phyloP scores from a whole-genome alignment of 2,888 invertebrate genomes.

The Punctoribates punctum region DNA sequence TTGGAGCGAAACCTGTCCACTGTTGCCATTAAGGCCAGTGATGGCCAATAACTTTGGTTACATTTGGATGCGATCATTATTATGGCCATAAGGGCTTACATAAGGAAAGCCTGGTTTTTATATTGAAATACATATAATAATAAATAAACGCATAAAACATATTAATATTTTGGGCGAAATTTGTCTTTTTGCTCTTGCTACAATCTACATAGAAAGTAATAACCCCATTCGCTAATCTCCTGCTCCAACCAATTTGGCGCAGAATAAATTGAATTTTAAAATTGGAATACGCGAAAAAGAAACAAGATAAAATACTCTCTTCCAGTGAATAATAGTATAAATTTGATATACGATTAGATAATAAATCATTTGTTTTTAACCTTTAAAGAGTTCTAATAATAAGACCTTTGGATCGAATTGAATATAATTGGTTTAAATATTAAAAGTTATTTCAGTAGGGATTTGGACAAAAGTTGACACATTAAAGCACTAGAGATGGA shows the following conservation, averaged over 20 bases:
- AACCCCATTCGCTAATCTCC: too few relatives aligned
- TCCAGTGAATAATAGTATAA: too few relatives aligned
- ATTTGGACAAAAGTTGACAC: not conserved
- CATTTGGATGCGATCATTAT: not conserved
- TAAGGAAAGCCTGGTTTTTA: not conserved
- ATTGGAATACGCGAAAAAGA: too few relatives aligned
- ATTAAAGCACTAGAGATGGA: conserved; percentile 26
- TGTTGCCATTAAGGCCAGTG: not conserved
- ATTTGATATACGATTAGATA: not conserved
- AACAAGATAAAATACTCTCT: too few relatives aligned
- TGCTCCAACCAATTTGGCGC: too few relatives aligned
- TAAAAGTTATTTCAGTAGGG: conserved; percentile 2
- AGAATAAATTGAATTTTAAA: too few relatives aligned
- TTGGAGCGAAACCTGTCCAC: not conserved
- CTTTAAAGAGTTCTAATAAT: not conserved
- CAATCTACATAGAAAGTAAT: too few relatives aligned
- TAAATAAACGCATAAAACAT: conserved; percentile 23
- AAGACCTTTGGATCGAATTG: not conserved
- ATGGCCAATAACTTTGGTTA: not conserved
- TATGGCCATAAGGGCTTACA: not conserved
- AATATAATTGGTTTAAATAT: conserved; percentile 28
- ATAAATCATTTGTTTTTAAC: not conserved
- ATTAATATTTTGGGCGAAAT: not conserved
- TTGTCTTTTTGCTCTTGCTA: not conserved
- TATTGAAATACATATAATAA: not conserved